These are phyloP conservation scores for Oxyura jamaicensis DNA, from an alignment of 2,113 vertebrate species.

Conservation along the genomic window DNA sequence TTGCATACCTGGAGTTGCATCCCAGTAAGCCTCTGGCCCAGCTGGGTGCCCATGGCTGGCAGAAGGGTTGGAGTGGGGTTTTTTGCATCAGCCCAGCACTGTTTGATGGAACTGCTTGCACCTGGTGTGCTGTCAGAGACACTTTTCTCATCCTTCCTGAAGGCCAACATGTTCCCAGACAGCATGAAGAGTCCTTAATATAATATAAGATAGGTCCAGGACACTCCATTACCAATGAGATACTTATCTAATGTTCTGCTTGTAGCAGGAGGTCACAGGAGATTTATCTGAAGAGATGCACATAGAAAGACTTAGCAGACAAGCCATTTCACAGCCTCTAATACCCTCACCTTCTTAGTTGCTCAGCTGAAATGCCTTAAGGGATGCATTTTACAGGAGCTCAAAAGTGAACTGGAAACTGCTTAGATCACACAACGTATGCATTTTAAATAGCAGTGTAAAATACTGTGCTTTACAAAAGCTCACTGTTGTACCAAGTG, in stretches of 20 bases:
- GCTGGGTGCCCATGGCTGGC: rapidly evolving
- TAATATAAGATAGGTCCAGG: background rate
- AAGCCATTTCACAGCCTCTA: constrained; percentile 69
- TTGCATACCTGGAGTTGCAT: rapidly evolving
- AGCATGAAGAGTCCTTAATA: background rate
- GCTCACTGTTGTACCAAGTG: background rate
- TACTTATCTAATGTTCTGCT: constrained; percentile 64
- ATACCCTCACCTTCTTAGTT: constrained; percentile 53
- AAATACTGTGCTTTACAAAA: constrained; percentile 37
- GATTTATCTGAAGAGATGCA: constrained; percentile 68
- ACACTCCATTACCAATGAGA: constrained; percentile 64
- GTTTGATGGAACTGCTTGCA: background rate
- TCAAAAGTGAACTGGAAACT: constrained; percentile 68
- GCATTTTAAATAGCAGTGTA: constrained; percentile 67
- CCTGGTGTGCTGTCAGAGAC: background rate
- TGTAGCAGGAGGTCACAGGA: constrained; percentile 68
- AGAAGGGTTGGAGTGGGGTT: rapidly evolving
- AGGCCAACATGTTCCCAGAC: background rate
- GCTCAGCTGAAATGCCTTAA: constrained; percentile 60
- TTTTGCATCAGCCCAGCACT: background rate
- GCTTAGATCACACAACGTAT: constrained; percentile 72
- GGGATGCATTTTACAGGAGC: constrained; percentile 63
- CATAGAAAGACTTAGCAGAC: constrained; percentile 65
- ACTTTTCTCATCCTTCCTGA: background rate
- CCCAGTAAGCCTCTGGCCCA: background rate